Conservation (phyloP, 2,113 vertebrate species). For the Dicrurus megarhynchus region DNA sequence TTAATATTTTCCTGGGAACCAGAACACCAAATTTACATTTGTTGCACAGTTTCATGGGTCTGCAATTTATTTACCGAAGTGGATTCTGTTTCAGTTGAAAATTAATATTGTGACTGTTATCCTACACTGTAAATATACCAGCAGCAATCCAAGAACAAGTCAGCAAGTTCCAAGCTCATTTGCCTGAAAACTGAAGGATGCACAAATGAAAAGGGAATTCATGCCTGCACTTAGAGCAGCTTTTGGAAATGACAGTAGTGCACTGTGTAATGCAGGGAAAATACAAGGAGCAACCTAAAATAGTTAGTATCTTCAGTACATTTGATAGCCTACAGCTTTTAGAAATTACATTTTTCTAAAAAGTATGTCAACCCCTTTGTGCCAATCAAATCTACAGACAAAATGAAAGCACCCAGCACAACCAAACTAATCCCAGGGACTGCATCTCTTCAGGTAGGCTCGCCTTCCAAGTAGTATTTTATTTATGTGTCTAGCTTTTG, state of each 20-base stretch:
- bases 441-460: not conserved
- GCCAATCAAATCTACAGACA: not conserved
- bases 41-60: not conserved
- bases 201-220: not conserved
- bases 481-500: not conserved
- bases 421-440: not conserved
- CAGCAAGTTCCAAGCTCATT: not conserved
- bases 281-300: not conserved
- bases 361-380: not conserved
- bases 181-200: not conserved
- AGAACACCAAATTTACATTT: conserved; percentile 20
- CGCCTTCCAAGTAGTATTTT: not conserved
- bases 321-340: not conserved
- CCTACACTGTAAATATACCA: not conserved
- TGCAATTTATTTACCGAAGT: conserved; percentile 8
- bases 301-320: not conserved
- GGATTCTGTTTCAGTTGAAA: conserved; percentile 10
- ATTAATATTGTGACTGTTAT: conserved; percentile 18
- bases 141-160: not conserved
- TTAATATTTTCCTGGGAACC: not conserved
- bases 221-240: not conserved
- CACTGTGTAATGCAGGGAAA: not conserved
- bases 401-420: not conserved
- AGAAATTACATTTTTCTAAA: not conserved
- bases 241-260: not conserved